phyloP scores from a whole-genome alignment of 2,888 invertebrate genomes.

The Heliconius erato region DNA sequence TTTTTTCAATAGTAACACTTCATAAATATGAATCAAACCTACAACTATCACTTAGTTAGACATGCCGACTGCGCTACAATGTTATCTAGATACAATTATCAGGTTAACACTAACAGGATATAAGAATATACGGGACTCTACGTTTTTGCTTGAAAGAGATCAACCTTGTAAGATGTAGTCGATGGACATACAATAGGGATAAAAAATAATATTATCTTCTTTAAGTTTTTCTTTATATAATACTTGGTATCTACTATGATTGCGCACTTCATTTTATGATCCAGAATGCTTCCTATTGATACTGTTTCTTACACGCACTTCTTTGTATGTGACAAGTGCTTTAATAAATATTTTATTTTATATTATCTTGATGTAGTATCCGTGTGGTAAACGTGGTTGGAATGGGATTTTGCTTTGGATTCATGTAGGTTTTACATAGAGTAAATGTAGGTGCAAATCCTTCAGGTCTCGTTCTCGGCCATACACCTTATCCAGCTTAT shows the following conservation, averaged over 20 bases:
- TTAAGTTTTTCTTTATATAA: conserved; percentile 4
- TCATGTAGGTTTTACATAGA: no score
- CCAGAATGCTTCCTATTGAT: conserved; percentile 23
- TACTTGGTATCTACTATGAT: conserved; percentile 27
- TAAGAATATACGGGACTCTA: background rate
- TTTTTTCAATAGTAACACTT: no score
- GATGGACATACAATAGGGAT: conserved; percentile 35
- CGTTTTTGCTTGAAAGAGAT: conserved; percentile 26
- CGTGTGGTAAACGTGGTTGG: background rate
- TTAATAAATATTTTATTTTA: conserved; percentile 24
- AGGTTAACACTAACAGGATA: conserved; percentile 16
- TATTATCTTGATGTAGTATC: conserved; percentile 20
- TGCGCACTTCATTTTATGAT: conserved; percentile 6
- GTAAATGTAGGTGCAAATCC: no score
- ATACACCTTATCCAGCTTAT: no score
- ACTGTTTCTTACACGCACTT: background rate
- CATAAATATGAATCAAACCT: background rate
- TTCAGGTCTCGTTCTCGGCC: no score
- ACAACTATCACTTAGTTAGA: background rate
- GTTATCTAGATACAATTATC: background rate
- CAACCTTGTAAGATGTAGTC: conserved; percentile 18
- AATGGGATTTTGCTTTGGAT: background rate
- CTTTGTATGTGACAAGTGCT: conserved; percentile 5
- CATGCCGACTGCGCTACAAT: background rate
- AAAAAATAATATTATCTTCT: conserved; percentile 11